Percentiles rank a stretch among this genome's conserved stretches.
Evolutionary conservation across 2,113 vertebrate genomes (phyloP).

Genomic region (Plotosus lineatus): DNA sequence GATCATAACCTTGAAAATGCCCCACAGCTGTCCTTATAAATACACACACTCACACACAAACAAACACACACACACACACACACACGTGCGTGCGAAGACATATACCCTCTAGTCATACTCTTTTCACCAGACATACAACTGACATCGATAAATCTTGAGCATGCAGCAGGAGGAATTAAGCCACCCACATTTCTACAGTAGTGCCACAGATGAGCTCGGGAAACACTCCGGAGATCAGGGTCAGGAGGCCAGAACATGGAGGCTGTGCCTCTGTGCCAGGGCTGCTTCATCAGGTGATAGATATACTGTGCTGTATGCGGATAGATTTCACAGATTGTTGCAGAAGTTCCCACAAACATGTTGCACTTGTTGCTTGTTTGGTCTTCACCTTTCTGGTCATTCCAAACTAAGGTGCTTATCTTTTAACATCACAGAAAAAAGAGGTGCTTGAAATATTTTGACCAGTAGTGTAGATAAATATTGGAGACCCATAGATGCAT

Average conservation of each 20-base stretch:
- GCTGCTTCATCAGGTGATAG: constrained; percentile 15
- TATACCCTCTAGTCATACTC: neutral
- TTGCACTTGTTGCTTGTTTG: no score
- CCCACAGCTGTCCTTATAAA: constrained; percentile 48
- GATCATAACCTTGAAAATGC: constrained; percentile 64
- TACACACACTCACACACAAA: constrained; percentile 1
- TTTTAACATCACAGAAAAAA: no score
- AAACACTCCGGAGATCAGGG: neutral
- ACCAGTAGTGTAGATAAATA: no score
- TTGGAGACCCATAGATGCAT: no score
- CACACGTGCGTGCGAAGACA: neutral
- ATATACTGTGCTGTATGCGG: no score
- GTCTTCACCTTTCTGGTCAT: no score
- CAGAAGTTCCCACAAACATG: no score
- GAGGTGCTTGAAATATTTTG: no score
- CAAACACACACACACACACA: constrained; percentile 7
- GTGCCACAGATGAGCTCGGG: neutral
- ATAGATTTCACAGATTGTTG: no score
- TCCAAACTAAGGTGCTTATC: no score
- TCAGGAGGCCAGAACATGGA: neutral
- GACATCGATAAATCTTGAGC: constrained; percentile 34
- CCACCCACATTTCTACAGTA: constrained; percentile 2
- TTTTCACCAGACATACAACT: constrained; percentile 40
- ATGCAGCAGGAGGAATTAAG: neutral
- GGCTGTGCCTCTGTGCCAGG: constrained; percentile 31